phyloP scores from a whole-genome alignment of 2,113 vertebrate genomes.

The Seriola quinqueradiata region DNA sequence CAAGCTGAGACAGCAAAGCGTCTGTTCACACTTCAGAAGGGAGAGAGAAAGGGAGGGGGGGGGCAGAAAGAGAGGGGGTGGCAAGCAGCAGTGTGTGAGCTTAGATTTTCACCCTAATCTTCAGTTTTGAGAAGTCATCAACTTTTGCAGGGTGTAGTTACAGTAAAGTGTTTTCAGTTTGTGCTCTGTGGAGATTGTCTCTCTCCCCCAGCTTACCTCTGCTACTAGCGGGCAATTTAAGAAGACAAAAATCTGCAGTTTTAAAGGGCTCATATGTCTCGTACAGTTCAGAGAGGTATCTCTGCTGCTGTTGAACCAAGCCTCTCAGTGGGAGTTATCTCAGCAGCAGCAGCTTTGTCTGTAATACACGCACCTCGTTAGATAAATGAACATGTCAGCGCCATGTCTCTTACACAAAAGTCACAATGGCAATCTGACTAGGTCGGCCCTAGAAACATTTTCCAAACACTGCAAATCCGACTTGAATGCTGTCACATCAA shows the following conservation, averaged over 20 bases:
- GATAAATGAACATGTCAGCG: not conserved
- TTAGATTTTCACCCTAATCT: constrained; percentile 61
- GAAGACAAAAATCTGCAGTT: constrained; percentile 47
- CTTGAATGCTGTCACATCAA: not conserved
- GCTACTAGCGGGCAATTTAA: constrained; percentile 35
- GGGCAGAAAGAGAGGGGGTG: not conserved
- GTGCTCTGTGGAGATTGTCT: constrained; percentile 65
- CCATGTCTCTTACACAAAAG: not conserved
- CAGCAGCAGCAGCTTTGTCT: not conserved
- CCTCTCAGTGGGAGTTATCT: not conserved
- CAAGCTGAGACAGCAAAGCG: constrained; percentile 69
- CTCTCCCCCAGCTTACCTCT: constrained; percentile 38
- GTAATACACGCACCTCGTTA: not conserved
- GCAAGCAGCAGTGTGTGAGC: constrained; percentile 21
- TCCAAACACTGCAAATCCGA: not conserved
- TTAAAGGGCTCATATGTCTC: constrained; percentile 25
- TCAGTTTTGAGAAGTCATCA: constrained; percentile 71
- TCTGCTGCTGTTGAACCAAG: constrained; percentile 4
- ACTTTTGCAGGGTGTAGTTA: constrained; percentile 60
- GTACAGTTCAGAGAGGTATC: constrained; percentile 19
- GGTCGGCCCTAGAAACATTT: not conserved
- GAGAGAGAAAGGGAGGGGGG: not conserved
- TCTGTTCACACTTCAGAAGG: constrained; percentile 65
- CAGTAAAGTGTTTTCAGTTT: constrained; percentile 58
- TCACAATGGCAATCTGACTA: not conserved